Evolutionary conservation across 37 sponge, comb jelly and placozoan species (phyloP).

Genomic region (Oopsacas minuta): DNA sequence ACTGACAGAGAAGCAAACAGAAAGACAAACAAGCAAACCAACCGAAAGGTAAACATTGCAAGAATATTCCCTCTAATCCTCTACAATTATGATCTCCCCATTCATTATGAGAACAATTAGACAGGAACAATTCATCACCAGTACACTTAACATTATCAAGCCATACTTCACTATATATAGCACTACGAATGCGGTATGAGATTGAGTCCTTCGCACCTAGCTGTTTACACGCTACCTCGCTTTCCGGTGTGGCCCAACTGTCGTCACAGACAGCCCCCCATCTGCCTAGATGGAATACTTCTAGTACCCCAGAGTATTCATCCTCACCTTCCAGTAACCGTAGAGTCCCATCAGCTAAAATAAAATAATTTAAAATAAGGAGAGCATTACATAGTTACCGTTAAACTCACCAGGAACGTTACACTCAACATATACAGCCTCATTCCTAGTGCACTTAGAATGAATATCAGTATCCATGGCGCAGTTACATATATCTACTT

Average conservation of each 20-base stretch:
- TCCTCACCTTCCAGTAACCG: neutral
- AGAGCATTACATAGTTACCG: too few species aligned
- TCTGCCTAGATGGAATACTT: conserved; percentile 29
- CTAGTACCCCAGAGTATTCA: conserved; percentile 31
- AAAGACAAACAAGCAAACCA: neutral
- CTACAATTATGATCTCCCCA: conserved; percentile 40
- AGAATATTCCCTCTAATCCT: conserved; percentile 32
- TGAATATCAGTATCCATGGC: neutral
- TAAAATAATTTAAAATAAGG: too few species aligned
- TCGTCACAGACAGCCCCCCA: conserved; percentile 65
- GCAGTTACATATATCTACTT: neutral
- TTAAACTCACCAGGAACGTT: neutral
- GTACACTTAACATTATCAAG: conserved; percentile 43
- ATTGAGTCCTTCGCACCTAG: conserved; percentile 32
- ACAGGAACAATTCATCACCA: conserved; percentile 33
- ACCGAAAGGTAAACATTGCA: conserved; percentile 29
- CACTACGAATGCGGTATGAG: neutral
- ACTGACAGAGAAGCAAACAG: neutral
- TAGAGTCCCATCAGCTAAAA: conserved; percentile 14
- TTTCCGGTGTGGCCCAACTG: conserved; percentile 36
- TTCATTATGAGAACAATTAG: conserved; percentile 5
- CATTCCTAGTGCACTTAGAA: neutral
- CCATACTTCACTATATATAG: conserved; percentile 37
- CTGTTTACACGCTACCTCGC: conserved; percentile 44
- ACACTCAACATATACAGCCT: neutral